phyloP scores from a whole-genome alignment of 2,113 vertebrate species.

The Labeo rohita region DNA sequence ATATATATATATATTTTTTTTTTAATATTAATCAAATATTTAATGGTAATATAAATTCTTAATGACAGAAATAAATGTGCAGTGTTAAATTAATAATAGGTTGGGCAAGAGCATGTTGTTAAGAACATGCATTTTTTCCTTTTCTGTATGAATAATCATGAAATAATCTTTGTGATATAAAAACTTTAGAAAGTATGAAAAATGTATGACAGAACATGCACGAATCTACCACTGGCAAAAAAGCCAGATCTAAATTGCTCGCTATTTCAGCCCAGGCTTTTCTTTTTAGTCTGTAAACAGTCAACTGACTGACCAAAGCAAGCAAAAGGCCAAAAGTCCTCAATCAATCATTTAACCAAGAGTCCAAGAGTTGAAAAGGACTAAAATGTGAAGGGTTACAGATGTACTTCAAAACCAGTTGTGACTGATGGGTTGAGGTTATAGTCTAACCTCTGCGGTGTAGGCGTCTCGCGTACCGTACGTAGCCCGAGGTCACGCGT shows the following conservation, averaged over 20 bases:
- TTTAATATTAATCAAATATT: too few relatives aligned
- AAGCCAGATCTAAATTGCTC: background rate
- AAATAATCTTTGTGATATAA: background rate
- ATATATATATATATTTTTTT: too few relatives aligned
- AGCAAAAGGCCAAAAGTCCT: background rate
- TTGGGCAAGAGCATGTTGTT: too few relatives aligned
- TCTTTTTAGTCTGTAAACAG: background rate
- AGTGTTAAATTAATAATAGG: too few relatives aligned
- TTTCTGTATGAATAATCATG: background rate
- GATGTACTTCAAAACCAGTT: background rate
- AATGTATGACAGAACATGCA: background rate
- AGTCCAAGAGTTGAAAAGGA: background rate
- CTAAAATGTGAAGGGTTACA: background rate
- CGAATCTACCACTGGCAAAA: background rate
- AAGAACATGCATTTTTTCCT: background rate
- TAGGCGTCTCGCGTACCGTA: background rate
- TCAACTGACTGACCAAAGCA: background rate
- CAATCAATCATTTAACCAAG: background rate
- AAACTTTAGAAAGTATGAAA: background rate
- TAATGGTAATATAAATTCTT: too few relatives aligned
- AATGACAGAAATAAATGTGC: too few relatives aligned
- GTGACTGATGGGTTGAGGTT: background rate
- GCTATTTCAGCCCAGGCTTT: background rate
- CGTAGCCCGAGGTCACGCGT: constrained; percentile 5
- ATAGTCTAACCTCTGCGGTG: background rate